A percentile compares a stretch with the other conserved stretches of the same genome.
phyloP scores from a whole-genome alignment of 2,888 invertebrate genomes.

The Drosophila mercatorum region DNA sequence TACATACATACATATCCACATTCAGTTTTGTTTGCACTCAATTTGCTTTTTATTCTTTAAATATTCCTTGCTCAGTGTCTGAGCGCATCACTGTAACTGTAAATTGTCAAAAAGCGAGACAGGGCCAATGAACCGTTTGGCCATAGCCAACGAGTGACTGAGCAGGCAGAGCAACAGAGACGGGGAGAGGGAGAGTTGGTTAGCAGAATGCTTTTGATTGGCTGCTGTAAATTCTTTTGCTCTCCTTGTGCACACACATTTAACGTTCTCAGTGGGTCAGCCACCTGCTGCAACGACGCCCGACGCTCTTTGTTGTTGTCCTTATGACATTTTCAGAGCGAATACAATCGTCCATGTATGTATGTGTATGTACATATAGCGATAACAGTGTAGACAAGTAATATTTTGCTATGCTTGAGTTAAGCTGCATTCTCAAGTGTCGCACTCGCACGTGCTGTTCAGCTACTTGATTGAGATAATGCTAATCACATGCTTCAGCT shows the following conservation, averaged over 20 bases:
- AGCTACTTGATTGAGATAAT: conserved; percentile 27
- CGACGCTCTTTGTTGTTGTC: conserved; percentile 23
- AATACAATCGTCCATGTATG: neutral
- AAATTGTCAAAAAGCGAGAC: conserved; percentile 41
- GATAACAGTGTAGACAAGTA: conserved; percentile 6
- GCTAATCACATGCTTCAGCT: conserved; percentile 32
- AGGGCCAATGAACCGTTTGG: conserved; percentile 50
- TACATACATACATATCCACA: too few species aligned
- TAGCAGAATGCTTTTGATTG: conserved; percentile 38
- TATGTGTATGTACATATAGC: neutral
- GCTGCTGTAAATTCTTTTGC: conserved; percentile 34
- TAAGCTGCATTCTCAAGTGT: conserved; percentile 21
- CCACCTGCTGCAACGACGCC: conserved; percentile 53
- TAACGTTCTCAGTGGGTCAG: conserved; percentile 43
- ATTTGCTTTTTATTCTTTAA: neutral
- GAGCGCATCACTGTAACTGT: conserved; percentile 19
- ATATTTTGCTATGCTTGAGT: conserved; percentile 7
- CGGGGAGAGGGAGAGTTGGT: conserved; percentile 13
- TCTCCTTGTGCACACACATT: conserved; percentile 12
- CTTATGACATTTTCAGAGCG: conserved; percentile 24
- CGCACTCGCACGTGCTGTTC: conserved; percentile 52
- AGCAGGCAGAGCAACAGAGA: neutral
- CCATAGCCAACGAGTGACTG: conserved; percentile 5
- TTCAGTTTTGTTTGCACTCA: conserved; percentile 13
- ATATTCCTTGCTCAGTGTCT: conserved; percentile 28